phyloP scores from a whole-genome alignment of 2,797 vertebrate species.

The Melanotaenia trifasciata region DNA sequence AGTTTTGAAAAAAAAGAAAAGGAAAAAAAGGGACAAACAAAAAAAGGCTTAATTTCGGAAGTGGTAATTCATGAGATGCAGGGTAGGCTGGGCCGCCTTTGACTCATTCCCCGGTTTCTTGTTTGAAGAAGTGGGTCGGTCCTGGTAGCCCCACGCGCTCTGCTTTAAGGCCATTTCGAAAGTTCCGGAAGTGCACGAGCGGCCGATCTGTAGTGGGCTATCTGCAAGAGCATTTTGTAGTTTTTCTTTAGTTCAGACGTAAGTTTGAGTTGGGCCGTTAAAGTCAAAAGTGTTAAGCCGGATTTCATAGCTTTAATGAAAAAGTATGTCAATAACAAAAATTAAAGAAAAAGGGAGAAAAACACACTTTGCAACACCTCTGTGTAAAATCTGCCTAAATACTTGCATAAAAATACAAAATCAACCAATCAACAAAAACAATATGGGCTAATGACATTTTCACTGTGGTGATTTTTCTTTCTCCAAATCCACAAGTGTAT shows the following conservation, averaged over 20 bases:
- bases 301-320: background rate
- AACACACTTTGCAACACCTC: background rate
- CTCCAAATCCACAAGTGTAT: too few species aligned
- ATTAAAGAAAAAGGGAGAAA: background rate
- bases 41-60: slow-evolving; percentile 19
- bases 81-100: slow-evolving; percentile 39
- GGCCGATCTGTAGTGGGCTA: slow-evolving; percentile 39
- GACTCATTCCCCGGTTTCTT: slow-evolving; percentile 60
- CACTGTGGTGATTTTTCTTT: background rate
- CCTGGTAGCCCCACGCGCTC: slow-evolving; percentile 48
- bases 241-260: background rate
- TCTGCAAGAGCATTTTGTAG: background rate
- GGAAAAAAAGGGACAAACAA: background rate
- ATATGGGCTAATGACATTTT: background rate
- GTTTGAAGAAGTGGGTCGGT: slow-evolving; percentile 45
- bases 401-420: background rate
- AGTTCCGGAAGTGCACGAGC: slow-evolving; percentile 77
- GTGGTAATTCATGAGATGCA: slow-evolving; percentile 23
- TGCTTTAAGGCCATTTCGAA: slow-evolving; percentile 58
- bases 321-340: background rate
- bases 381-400: background rate
- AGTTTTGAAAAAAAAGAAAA: slow-evolving; percentile 6
- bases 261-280: too few species aligned
- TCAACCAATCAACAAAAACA: background rate
- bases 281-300: too few species aligned